Conservation (phyloP, 92 coral and sea anemone species). For the Paragorgia papillata region DNA sequence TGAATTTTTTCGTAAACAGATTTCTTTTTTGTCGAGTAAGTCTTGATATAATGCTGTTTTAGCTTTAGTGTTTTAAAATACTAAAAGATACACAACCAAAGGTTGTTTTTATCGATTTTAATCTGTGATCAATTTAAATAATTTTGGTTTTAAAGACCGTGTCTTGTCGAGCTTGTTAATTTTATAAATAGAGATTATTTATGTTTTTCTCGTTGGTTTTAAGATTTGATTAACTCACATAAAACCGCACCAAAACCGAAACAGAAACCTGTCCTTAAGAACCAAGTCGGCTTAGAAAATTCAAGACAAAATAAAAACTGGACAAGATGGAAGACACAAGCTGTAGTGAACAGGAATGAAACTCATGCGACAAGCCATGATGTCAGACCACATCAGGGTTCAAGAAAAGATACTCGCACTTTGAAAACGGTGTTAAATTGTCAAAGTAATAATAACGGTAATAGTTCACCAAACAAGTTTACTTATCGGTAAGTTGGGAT, state of each 20-base stretch:
- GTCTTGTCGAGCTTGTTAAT: not conserved
- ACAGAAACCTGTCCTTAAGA: not conserved
- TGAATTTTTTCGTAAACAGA: slow-evolving; percentile 69
- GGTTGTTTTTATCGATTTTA: no score
- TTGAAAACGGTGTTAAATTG: no score
- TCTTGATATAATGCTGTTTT: not conserved
- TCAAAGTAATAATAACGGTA: no score
- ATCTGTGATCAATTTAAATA: no score
- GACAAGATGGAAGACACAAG: slow-evolving; percentile 9
- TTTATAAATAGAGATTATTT: not conserved
- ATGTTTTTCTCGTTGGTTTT: not conserved
- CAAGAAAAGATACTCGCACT: no score
- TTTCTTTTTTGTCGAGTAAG: slow-evolving; percentile 73
- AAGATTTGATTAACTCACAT: slow-evolving; percentile 37
- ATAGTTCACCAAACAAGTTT: not conserved
- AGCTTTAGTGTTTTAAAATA: not conserved
- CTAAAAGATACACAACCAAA: not conserved
- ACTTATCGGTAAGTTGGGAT: not conserved
- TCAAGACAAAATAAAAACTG: slow-evolving; percentile 8
- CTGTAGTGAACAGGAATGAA: not conserved
- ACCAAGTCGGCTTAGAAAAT: not conserved
- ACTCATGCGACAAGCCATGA: not conserved
- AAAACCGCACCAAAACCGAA: slow-evolving; percentile 17
- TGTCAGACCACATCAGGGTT: no score
- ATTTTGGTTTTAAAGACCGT: no score